Conservation (phyloP, 2,797 vertebrate genomes). For the Coccyzus lansbergi region DNA sequence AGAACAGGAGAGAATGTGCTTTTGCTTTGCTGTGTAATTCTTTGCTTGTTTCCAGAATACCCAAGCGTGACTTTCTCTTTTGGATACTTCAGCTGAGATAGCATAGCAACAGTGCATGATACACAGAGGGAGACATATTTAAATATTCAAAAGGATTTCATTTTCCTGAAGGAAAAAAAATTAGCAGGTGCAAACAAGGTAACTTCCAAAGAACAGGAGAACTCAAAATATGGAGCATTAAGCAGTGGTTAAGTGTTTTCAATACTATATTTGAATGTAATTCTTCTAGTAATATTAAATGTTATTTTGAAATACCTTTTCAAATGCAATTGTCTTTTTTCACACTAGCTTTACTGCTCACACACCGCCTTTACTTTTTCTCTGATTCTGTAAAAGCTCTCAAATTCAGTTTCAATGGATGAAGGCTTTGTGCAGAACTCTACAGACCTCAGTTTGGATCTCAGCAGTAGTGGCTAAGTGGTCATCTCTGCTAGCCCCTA, state of each 20-base stretch:
- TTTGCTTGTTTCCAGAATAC: background rate
- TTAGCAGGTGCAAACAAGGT: background rate
- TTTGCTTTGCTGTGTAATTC: background rate
- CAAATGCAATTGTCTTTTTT: background rate
- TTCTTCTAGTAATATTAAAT: conserved; percentile 53
- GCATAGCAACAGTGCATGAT: background rate
- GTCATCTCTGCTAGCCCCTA: background rate
- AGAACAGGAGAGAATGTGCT: background rate
- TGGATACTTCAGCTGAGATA: background rate
- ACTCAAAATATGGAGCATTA: background rate
- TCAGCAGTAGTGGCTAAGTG: background rate
- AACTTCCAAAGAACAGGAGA: conserved; percentile 22
- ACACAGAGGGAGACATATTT: background rate
- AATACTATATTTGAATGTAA: conserved; percentile 42
- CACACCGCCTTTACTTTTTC: background rate
- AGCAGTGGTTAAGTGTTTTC: conserved; percentile 7
- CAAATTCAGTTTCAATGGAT: background rate
- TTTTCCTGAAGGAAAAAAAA: background rate
- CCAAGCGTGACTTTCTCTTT: background rate
- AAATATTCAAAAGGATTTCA: background rate
- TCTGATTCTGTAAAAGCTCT: background rate
- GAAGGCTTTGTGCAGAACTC: background rate
- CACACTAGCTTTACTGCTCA: background rate
- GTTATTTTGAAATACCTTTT: conserved; percentile 51
- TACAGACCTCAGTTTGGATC: background rate